phyloP scores from a whole-genome alignment of 2,797 vertebrate species.

The Enteromius mattozi region DNA sequence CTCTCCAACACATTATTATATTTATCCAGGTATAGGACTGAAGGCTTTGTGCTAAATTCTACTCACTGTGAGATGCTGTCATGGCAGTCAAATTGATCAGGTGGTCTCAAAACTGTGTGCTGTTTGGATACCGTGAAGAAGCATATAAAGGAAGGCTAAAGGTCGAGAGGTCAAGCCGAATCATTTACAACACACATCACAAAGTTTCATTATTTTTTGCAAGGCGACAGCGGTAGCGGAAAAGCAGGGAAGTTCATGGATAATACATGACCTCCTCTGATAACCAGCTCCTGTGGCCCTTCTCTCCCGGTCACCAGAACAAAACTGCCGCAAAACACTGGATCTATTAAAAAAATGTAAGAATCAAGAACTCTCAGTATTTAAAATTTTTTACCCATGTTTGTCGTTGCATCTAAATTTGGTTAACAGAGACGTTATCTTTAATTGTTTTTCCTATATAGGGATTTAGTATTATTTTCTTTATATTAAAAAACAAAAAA shows the following conservation, averaged over 20 bases:
- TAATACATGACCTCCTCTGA: constrained; percentile 78
- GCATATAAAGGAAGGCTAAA: constrained; percentile 82
- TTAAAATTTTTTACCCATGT: too few species aligned
- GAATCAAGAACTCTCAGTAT: background rate
- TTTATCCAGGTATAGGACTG: background rate
- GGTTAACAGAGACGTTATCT: background rate
- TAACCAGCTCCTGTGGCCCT: constrained; percentile 58
- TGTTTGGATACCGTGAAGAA: constrained; percentile 62
- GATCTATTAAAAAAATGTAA: background rate
- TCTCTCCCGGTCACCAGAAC: background rate
- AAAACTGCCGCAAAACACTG: background rate
- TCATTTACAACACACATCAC: constrained; percentile 92
- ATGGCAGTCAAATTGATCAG: constrained; percentile 46
- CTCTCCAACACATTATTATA: background rate
- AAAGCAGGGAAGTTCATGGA: constrained; percentile 89
- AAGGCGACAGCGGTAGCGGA: constrained; percentile 84
- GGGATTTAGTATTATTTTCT: background rate
- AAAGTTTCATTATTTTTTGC: constrained; percentile 93
- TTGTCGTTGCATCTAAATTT: background rate
- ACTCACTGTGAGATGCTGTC: constrained; percentile 29
- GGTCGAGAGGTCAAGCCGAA: constrained; percentile 89
- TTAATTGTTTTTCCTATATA: background rate
- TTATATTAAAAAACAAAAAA: background rate
- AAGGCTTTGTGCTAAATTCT: background rate
- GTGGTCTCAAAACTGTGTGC: constrained; percentile 68